Conservation (phyloP, 2,113 vertebrate species). For the Cyprinus carpio region DNA sequence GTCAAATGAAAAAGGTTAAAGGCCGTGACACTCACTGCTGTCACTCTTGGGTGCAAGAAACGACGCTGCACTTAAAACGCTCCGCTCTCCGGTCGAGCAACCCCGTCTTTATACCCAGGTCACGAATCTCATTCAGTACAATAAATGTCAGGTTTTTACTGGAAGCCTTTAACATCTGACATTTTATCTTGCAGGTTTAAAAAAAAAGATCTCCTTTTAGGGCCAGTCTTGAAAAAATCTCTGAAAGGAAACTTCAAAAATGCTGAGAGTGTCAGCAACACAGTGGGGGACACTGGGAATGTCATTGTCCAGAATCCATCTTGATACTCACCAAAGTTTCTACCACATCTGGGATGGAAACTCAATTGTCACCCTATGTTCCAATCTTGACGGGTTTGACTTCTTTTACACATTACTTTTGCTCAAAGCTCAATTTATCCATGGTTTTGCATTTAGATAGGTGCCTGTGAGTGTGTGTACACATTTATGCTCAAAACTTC, state of each 20-base stretch:
- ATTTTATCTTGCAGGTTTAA: background rate
- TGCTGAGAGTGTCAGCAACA: background rate
- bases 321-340: background rate
- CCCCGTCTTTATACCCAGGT: background rate
- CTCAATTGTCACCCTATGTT: background rate
- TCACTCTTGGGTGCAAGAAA: background rate
- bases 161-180: background rate
- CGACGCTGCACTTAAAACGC: too few relatives aligned
- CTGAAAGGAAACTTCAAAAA: background rate
- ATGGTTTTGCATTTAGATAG: background rate
- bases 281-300: background rate
- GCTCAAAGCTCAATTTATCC: background rate
- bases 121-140: background rate
- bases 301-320: background rate
- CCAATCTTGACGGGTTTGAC: background rate
- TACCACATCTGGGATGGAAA: background rate
- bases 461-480: background rate
- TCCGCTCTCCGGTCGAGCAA: background rate
- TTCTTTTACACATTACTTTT: background rate
- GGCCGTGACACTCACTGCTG: background rate
- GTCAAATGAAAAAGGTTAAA: background rate
- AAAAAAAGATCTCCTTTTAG: background rate
- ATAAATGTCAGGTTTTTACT: conserved; percentile 29
- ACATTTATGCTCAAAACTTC: background rate
- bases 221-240: background rate